Base-by-base conservation (phyloP, 1,140 invertebrate species). In the Portunus trituberculatus region DNA sequence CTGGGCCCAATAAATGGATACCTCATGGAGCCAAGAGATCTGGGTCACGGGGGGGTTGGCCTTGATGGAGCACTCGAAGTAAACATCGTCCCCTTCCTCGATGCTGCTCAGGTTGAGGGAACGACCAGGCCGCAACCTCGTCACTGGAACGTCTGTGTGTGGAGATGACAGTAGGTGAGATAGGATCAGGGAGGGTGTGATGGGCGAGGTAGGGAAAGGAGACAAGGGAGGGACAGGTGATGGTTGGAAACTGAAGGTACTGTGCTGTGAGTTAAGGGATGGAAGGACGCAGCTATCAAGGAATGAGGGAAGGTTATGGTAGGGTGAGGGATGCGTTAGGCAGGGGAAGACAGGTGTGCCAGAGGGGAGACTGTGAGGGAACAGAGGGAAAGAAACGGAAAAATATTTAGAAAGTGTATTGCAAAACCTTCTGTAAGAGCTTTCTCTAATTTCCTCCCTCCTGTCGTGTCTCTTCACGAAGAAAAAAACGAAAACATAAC, bases 11-110 rank as follows among this genome's bases (percentile, higher is more conserved):
- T 76, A 76, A 76, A 8, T n/a, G 20, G 16, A 20, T 97, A 99
- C 98, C 97, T 99, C 98, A 97, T 99, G 98, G 95, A 98, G 98
- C 98, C 98, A 99, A 97, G 99, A 98, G 46, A 99, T 98, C 97
- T 98, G 98, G 97, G 98, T 98, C n/a, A 98, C 98, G 92, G 98
- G 97, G 0, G 99, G 98, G 97, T 98, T 98, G 0, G 98, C 98
- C 94, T 98, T 97, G 94, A 99, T 98, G 96, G 98, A 97, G 97
- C 99, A 99, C 97, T 99, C 98, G 97, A 99, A 99, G 97, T 93
- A 93, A 4, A 93, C 92, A 31, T 88, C 93, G 52, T 93, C 93
- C 0, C 93, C 93, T 31, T 93, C 99, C 99, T 93, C 99, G 98
- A 97, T 99, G 98, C 96, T 98, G 98, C 83, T 93, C 48, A 99